These are phyloP conservation scores for Sebastes melanostomus DNA, from an alignment of 2,797 vertebrate species.

Conservation along the genomic window DNA sequence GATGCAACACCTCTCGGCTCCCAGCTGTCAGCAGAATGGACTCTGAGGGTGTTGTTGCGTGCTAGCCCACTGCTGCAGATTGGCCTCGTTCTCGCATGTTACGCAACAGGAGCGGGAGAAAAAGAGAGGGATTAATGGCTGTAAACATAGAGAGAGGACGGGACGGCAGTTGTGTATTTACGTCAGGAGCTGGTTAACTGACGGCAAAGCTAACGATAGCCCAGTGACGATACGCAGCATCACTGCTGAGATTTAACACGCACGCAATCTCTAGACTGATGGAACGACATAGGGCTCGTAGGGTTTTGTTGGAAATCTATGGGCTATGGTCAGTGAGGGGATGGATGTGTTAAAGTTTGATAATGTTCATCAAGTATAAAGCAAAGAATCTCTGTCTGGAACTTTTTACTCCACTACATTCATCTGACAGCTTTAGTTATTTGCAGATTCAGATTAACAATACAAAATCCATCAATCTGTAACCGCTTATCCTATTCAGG, in stretches of 20 bases:
- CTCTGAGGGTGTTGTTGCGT: constrained; percentile 15
- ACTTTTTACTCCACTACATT: neutral
- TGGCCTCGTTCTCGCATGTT: constrained; percentile 59
- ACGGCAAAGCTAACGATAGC: neutral
- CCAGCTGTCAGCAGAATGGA: neutral
- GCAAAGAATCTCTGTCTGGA: neutral
- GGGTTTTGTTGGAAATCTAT: neutral
- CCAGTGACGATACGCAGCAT: neutral
- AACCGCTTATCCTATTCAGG: too few species aligned
- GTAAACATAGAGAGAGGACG: neutral
- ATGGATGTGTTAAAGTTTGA: neutral
- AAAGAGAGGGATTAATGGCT: constrained; percentile 39
- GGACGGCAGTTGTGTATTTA: neutral
- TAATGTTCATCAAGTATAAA: neutral
- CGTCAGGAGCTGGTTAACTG: constrained; percentile 12
- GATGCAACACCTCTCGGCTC: constrained; percentile 8
- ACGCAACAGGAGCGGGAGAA: constrained; percentile 45
- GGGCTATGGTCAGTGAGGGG: neutral
- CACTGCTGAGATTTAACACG: neutral
- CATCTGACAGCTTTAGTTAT: neutral
- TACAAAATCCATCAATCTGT: neutral
- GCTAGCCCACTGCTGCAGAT: constrained; percentile 14
- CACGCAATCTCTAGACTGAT: neutral
- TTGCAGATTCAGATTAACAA: neutral
- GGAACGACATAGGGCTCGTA: neutral